phyloP scores from a whole-genome alignment of 2,888 invertebrate genomes.

The Ichneumoninae sp. region DNA sequence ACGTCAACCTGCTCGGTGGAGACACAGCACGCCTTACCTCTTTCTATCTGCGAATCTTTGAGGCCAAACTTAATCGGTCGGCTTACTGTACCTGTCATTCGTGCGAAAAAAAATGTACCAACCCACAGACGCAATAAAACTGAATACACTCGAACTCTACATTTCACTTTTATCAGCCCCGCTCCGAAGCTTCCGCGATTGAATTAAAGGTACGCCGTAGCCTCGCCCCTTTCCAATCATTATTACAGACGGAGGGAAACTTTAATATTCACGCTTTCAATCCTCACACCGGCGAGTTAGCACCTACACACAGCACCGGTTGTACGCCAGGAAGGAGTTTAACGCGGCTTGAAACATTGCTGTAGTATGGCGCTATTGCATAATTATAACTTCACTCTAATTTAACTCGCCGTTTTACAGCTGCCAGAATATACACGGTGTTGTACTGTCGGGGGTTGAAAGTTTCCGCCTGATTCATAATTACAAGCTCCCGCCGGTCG shows the following conservation, averaged over 20 bases:
- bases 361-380: constrained; percentile 47
- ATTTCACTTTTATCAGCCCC: constrained; percentile 18
- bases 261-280: constrained; percentile 21
- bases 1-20: no score
- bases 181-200: constrained; percentile 5
- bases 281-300: constrained; percentile 24
- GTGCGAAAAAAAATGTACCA: not conserved
- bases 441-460: constrained; percentile 10
- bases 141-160: not conserved
- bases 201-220: constrained; percentile 28
- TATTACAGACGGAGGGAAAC: constrained; percentile 27
- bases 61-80: not conserved
- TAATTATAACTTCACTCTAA: constrained; percentile 67
- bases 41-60: not conserved
- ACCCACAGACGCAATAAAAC: not conserved
- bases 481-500: constrained; percentile 47
- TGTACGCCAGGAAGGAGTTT: constrained; percentile 33
- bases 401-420: constrained; percentile 56
- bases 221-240: constrained; percentile 24
- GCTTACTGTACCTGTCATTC: not conserved
- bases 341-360: constrained; percentile 35
- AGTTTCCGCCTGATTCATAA: constrained; percentile 61
- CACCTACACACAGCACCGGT: constrained; percentile 10
- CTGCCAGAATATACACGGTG: constrained; percentile 33
- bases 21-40: not conserved